Evolutionary conservation across 2,797 vertebrate genomes (phyloP).

Genomic region (Takifugu ocellatus): DNA sequence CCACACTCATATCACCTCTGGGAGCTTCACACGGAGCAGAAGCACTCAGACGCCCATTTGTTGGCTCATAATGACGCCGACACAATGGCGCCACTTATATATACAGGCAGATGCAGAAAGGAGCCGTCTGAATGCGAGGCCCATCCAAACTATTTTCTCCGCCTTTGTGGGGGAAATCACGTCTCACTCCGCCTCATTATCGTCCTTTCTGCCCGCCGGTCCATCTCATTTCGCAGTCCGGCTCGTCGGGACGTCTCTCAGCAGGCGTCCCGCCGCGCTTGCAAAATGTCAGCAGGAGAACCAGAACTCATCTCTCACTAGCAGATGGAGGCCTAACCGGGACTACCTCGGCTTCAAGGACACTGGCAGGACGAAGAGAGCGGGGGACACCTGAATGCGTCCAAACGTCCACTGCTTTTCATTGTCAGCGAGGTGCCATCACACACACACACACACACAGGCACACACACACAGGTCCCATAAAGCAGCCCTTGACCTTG

Average conservation of each 20-base stretch:
- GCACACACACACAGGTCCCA: conserved; percentile 28
- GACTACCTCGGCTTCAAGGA: conserved; percentile 54
- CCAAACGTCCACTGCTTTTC: conserved; percentile 3
- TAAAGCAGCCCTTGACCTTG: conserved; percentile 40
- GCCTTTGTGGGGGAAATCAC: conserved; percentile 11
- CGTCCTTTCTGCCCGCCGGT: conserved; percentile 37
- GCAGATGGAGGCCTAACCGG: conserved; percentile 54
- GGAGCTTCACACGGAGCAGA: conserved; percentile 46
- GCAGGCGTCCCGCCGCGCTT: conserved; percentile 30
- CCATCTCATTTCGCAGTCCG: conserved; percentile 44
- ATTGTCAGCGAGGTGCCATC: neutral
- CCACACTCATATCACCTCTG: conserved; percentile 50
- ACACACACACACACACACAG: neutral
- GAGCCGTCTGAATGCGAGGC: neutral
- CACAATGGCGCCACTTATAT: conserved; percentile 17
- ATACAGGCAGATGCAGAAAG: neutral
- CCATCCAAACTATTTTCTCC: too few species aligned
- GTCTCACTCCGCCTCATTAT: conserved; percentile 38
- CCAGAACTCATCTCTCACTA: conserved; percentile 42
- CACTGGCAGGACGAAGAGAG: conserved; percentile 33
- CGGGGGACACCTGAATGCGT: conserved; percentile 17
- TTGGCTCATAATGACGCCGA: conserved; percentile 26
- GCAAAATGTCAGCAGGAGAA: conserved; percentile 49
- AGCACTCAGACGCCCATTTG: conserved; percentile 23
- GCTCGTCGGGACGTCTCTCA: conserved; percentile 37